Evolutionary conservation across 2,888 invertebrate species (phyloP), one percentile per base, ranked within the genome.

Genomic region (Ectemnius lituratus): DNA sequence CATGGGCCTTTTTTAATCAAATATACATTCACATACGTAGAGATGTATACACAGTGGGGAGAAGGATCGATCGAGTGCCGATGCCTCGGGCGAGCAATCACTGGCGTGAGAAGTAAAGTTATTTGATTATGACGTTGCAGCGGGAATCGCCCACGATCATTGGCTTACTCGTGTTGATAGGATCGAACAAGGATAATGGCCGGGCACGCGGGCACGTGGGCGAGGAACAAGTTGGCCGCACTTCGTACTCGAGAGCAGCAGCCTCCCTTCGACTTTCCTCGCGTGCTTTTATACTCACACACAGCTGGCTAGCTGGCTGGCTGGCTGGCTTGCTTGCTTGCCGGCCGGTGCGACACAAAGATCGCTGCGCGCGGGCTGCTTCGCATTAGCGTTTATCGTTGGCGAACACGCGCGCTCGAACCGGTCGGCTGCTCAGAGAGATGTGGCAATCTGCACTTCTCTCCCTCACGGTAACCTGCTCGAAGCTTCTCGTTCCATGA

Each of bases 51-150:
- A 8, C 37, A 8, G 37, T 0, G 37, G 1, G 8, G 52, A 14
- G 16, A 11, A 5, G 8, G 14, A 6, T 52, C 52, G 52, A 52
- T 52, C 52, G 52, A 4, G 52, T 2, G 14, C 16, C 16, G 16
- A 14, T 52, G n/a, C 5, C 52, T 16, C 16, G 56, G 46, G 20
- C 23, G 61, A 56, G 57, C 23, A 20, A 37, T 60, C 16, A 37
- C 28, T 37, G 16, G 37, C 60, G 27, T 28, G 37, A 45, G 13
- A 62, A 45, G 20, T 45, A 46, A 4, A 46, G 46, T 47, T 62
- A 62, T 20, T 37, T 20, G 68, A 80, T 80, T 78, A 81, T 80
- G 78, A 80, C 75, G 61, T 80, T 67, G 57, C 65, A 20, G 61
- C 23, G 61, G 20, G 64, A 69, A 67, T 78, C 78, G 75, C 67